Evolutionary conservation across 2,888 invertebrate genomes (phyloP).

Genomic region (Nycteola revayana): DNA sequence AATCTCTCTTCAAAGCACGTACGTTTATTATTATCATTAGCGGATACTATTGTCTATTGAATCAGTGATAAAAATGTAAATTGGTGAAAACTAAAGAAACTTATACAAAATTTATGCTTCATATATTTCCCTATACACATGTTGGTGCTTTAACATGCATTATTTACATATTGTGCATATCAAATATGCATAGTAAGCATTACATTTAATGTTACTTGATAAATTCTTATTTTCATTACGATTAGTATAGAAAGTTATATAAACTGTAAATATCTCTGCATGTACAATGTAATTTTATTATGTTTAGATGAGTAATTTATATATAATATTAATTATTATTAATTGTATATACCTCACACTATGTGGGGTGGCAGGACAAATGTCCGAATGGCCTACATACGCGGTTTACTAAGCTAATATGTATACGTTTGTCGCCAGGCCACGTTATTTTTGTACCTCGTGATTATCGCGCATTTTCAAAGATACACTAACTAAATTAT

Average conservation of each 20-base stretch:
- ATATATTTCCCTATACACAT: slow-evolving; percentile 49
- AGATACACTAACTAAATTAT: slow-evolving; percentile 44
- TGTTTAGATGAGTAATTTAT: slow-evolving; percentile 44
- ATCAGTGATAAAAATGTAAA: slow-evolving; percentile 24
- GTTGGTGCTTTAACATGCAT: slow-evolving; percentile 64
- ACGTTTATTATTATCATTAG: slow-evolving; percentile 31
- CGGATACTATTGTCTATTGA: slow-evolving; percentile 18
- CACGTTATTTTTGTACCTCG: slow-evolving; percentile 49
- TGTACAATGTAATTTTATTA: slow-evolving; percentile 52
- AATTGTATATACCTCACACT: slow-evolving; percentile 38
- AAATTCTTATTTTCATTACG: slow-evolving; percentile 50
- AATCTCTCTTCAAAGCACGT: slow-evolving; percentile 62
- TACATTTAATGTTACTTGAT: slow-evolving; percentile 52
- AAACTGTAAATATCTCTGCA: slow-evolving; percentile 59
- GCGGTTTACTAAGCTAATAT: slow-evolving; percentile 26
- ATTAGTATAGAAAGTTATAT: slow-evolving; percentile 41
- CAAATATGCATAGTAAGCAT: slow-evolving; percentile 50
- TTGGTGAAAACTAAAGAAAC: slow-evolving; percentile 17
- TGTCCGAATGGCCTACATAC: slow-evolving; percentile 46
- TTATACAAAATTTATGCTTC: slow-evolving; percentile 40
- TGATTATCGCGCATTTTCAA: slow-evolving; percentile 34
- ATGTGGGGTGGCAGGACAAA: slow-evolving; percentile 34
- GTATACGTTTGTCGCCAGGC: slow-evolving; percentile 19
- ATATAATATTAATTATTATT: slow-evolving; percentile 38
- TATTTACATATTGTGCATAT: slow-evolving; percentile 52